Evolutionary conservation across 2,113 vertebrate species (phyloP).

Genomic region (Platysteira castanea): DNA sequence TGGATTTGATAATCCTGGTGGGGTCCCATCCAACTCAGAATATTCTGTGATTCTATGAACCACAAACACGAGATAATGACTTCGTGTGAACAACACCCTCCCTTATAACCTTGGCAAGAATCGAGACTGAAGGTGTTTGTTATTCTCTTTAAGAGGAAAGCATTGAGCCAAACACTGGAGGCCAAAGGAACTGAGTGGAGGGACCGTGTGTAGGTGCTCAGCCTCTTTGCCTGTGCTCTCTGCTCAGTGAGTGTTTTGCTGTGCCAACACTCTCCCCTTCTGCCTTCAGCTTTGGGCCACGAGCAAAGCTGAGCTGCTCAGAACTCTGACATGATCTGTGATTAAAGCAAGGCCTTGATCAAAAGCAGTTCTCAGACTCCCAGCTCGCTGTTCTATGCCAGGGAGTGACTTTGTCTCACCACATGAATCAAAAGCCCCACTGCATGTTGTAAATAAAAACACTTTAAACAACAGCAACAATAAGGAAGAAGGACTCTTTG

Average conservation of each 20-base stretch:
- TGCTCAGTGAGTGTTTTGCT: neutral
- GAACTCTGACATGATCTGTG: neutral
- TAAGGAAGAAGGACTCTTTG: constrained; percentile 19
- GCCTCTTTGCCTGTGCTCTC: neutral
- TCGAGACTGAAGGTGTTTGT: neutral
- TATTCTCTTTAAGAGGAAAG: neutral
- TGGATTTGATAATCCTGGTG: neutral
- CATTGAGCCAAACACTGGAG: rapidly evolving
- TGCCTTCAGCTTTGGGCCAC: neutral
- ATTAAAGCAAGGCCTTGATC: constrained; percentile 50
- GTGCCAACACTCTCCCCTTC: neutral
- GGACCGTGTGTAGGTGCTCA: rapidly evolving
- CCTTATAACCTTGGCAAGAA: neutral
- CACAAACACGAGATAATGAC: neutral
- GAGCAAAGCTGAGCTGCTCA: constrained; percentile 1
- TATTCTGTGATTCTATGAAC: neutral
- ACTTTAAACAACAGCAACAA: neutral
- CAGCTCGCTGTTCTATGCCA: neutral
- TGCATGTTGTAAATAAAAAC: constrained; percentile 30
- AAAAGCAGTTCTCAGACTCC: constrained; percentile 22
- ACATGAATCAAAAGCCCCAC: neutral
- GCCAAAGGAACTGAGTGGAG: neutral
- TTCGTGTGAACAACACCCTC: rapidly evolving
- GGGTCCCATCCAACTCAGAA: neutral
- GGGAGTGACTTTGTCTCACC: neutral